A percentile compares a stretch with the other conserved stretches of the same genome.
phyloP scores from a whole-genome alignment of 2,888 invertebrate species.

The Mythimna pallens region DNA sequence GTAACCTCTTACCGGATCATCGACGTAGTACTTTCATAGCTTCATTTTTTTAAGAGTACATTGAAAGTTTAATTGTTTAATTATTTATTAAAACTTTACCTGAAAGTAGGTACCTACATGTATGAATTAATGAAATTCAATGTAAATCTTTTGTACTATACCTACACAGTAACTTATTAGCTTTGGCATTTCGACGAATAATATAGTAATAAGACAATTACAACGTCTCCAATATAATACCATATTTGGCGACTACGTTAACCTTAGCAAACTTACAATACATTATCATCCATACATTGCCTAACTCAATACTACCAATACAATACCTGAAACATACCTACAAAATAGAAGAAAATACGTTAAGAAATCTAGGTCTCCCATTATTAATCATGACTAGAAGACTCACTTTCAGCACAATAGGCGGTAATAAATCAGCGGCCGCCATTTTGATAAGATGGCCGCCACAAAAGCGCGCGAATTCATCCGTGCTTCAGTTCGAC shows the following conservation, averaged over 20 bases:
- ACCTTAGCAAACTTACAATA: background rate
- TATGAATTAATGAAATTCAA: conserved; percentile 4
- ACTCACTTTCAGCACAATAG: conserved; percentile 47
- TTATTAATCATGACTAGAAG: conserved; percentile 36
- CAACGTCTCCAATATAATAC: background rate
- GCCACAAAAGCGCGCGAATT: conserved; percentile 36
- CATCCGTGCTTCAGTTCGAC: conserved; percentile 33
- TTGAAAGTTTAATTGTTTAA: background rate
- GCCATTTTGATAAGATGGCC: conserved; percentile 54
- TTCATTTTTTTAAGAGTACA: conserved; percentile 19
- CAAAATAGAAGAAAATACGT: conserved; percentile 12
- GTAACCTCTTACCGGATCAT: conserved; percentile 32
- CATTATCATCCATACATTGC: background rate
- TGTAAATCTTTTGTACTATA: background rate
- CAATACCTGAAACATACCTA: conserved; percentile 16
- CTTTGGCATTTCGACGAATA: background rate
- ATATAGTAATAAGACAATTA: conserved; percentile 12
- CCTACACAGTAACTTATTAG: background rate
- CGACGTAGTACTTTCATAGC: conserved; percentile 35
- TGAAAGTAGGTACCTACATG: background rate
- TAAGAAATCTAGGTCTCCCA: conserved; percentile 16
- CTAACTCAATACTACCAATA: conserved; percentile 3
- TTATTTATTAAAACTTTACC: conserved; percentile 1
- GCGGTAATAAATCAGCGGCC: conserved; percentile 53
- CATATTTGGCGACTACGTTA: conserved; percentile 6